Evolutionary conservation across 2,888 invertebrate genomes (phyloP).

Genomic region (Onthophagus sagittarius): DNA sequence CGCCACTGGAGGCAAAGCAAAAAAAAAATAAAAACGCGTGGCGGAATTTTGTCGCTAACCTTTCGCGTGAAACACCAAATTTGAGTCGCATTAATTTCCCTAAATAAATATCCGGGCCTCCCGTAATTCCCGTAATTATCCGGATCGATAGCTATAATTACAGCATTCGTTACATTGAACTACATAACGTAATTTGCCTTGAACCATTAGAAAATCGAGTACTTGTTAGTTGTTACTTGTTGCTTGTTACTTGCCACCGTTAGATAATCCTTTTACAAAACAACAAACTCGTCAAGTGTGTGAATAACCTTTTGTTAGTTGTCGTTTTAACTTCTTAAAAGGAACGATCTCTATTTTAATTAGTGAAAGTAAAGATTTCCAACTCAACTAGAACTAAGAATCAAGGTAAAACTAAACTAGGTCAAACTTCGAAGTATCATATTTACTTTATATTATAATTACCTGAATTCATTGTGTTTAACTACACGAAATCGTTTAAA

Average conservation of each 20-base stretch:
- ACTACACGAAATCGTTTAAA: neutral
- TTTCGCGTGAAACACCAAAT: neutral
- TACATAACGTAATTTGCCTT: neutral
- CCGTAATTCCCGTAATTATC: neutral
- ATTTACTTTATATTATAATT: too few species aligned
- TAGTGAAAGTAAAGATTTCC: neutral
- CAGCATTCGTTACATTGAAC: neutral
- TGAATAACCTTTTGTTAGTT: neutral
- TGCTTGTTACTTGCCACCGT: neutral
- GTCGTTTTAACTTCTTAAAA: neutral
- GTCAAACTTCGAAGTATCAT: neutral
- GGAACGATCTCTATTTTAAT: neutral
- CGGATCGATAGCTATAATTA: neutral
- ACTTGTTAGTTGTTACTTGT: neutral
- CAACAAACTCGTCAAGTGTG: neutral
- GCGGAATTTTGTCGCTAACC: neutral
- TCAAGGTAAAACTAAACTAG: neutral
- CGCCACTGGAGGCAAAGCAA: neutral
- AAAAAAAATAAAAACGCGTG: neutral
- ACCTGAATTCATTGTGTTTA: too few species aligned
- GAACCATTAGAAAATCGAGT: neutral
- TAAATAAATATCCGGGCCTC: neutral
- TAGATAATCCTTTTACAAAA: neutral
- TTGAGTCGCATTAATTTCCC: neutral
- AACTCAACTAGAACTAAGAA: neutral